These are phyloP conservation scores for Oreohelix idahoensis DNA, from an alignment of 1,140 invertebrate species.

Conservation along the genomic window DNA sequence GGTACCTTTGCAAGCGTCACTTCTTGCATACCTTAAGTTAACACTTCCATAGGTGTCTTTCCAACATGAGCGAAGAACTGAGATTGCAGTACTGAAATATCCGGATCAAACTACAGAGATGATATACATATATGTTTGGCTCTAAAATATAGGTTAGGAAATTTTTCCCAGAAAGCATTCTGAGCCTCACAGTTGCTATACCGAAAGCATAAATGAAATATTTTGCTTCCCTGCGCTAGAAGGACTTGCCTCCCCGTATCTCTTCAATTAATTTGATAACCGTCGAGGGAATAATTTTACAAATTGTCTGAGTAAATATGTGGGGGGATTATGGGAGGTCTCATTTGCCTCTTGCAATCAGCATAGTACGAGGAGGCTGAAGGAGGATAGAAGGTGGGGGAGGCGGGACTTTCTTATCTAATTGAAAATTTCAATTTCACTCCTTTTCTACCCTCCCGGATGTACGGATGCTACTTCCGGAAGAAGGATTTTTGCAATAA, in stretches of 20 bases:
- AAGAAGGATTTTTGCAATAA: conserved; percentile 1
- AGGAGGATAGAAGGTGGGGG: no score
- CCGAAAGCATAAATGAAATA: conserved; percentile 26
- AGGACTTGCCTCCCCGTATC: conserved; percentile 16
- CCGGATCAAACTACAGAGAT: no score
- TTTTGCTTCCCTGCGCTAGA: background rate
- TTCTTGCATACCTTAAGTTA: no score
- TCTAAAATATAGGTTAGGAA: no score
- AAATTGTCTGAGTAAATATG: conserved; percentile 43
- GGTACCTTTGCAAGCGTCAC: no score
- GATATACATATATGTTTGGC: no score
- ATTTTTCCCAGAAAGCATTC: no score
- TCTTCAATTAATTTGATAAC: conserved; percentile 42
- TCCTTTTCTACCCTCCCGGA: background rate
- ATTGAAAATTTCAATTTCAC: conserved; percentile 20
- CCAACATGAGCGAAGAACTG: no score
- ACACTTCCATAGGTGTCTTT: no score
- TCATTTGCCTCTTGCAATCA: conserved; percentile 21
- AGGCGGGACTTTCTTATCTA: conserved; percentile 9
- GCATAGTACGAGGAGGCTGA: background rate
- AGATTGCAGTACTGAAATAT: no score
- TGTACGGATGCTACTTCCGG: background rate
- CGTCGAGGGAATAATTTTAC: conserved; percentile 38
- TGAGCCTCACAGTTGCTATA: background rate
- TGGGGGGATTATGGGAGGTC: background rate